Evolutionary conservation across 1,140 invertebrate genomes (phyloP).

Genomic region (Drosophila dunni): DNA sequence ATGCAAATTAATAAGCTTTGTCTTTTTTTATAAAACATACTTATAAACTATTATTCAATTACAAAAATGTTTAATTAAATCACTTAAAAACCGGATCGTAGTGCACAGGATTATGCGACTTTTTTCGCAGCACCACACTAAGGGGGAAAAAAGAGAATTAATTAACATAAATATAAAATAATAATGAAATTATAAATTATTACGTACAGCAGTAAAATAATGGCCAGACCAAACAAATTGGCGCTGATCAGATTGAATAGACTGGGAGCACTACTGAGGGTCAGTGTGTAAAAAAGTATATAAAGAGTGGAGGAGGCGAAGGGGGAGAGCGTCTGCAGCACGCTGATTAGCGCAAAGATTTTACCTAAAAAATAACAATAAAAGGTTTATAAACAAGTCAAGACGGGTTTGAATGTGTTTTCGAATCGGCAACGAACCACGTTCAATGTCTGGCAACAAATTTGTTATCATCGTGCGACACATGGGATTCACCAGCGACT

Average conservation of each 20-base stretch:
- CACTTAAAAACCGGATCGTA: slow-evolving; percentile 69
- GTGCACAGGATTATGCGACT: slow-evolving; percentile 44
- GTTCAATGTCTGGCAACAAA: slow-evolving; percentile 87
- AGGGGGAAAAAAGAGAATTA: slow-evolving; percentile 5
- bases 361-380: slow-evolving; percentile 83
- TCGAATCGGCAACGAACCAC: slow-evolving; percentile 38
- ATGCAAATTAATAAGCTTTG: slow-evolving; percentile 37
- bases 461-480: slow-evolving; percentile 88
- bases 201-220: slow-evolving; percentile 69
- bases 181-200: background rate
- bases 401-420: background rate
- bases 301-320: slow-evolving; percentile 87
- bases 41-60: slow-evolving; percentile 7
- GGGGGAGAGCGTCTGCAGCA: slow-evolving; percentile 87
- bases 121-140: slow-evolving; percentile 66
- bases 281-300: slow-evolving; percentile 86
- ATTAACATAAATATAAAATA: slow-evolving; percentile 14
- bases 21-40: slow-evolving; percentile 9
- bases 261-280: slow-evolving; percentile 85
- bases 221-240: slow-evolving; percentile 70
- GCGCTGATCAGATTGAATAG: slow-evolving; percentile 86
- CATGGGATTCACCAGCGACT: slow-evolving; percentile 87
- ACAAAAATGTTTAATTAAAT: slow-evolving; percentile 19
- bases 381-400: background rate
- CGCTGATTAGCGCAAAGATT: slow-evolving; percentile 87